Evolutionary conservation across 2,888 invertebrate species (phyloP), one percentile per base, ranked within the genome.

Genomic region (Parapristionchus giblindavisi): DNA sequence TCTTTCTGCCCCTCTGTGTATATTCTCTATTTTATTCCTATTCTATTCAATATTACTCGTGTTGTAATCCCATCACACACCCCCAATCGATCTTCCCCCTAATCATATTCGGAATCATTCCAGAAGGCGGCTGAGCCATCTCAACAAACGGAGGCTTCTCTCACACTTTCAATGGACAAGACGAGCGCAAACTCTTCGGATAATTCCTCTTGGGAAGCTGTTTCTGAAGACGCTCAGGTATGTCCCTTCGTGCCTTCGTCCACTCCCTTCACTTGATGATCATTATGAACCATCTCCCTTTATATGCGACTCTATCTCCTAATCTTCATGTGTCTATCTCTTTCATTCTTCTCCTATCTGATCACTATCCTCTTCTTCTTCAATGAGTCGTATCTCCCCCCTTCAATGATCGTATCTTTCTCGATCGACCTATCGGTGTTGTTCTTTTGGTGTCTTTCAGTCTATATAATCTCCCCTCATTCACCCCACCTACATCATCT

Each of bases 161-260:
- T 36, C 24, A 52, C 24, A 29, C 56, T 56, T 56, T 40, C 34
- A 34, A 71, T 71, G 70, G 70, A 71, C 70, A 71, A 71, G 56
- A 71, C 56, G 24, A 80, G 79, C 76, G 80, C 77, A 38, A 78
- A 79, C 71, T 80, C 80, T 43, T 83, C 83, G 60, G 84, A 84
- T 65, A 79, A 81, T 34, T 84, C 84, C 66, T 84, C 83, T 73
- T 85, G 85, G 85, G 85, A 85, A 76, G 83, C 82, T 52, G 83
- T 85, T 75, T 85, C 85, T 63, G 84, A 84, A 79, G 82, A 85
- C 78, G 79, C 80, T 51, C 78, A 80, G 79, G 79, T 78, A 58
- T 2, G 54, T 43, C 14, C 32, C 34, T 32, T 14, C 36, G 14
- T 36, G 27, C 36, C 36, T 61, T 29, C 36, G n/a, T 29, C 36